Evolutionary conservation across 2,797 vertebrate species (phyloP).

Genomic region (Cyprinella venusta): DNA sequence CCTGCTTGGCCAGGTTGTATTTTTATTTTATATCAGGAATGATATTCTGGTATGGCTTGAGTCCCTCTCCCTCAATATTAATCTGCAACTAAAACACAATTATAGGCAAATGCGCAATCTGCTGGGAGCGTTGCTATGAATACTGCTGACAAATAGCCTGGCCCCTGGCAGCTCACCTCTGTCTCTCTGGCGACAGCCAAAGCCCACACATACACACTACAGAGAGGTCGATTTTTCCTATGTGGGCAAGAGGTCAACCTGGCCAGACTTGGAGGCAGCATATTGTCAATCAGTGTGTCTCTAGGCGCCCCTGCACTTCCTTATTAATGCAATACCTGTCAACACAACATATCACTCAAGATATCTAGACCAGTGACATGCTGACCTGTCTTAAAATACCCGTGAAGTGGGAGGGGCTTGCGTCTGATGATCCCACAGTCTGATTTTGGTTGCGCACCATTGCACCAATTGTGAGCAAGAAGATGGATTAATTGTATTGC

Average conservation of each 20-base stretch:
- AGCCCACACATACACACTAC: not conserved
- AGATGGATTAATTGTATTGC: not conserved
- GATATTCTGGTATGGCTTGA: not conserved
- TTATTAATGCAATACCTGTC: conserved; percentile 41
- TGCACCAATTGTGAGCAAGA: not conserved
- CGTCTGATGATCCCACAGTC: not conserved
- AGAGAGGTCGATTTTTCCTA: conserved; percentile 21
- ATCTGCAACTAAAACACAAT: not conserved
- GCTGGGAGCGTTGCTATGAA: conserved; percentile 9
- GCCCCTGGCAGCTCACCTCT: conserved; percentile 38
- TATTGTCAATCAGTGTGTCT: conserved; percentile 32
- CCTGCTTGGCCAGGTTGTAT: not conserved
- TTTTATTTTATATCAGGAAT: not conserved
- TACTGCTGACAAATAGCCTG: conserved; percentile 47
- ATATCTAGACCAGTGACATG: conserved; percentile 9
- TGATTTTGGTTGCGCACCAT: not conserved
- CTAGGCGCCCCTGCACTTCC: not conserved
- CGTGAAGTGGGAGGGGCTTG: conserved; percentile 17
- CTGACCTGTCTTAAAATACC: not conserved
- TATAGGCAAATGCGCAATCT: not conserved
- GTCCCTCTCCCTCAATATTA: not conserved
- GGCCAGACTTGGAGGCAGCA: conserved; percentile 33
- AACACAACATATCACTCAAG: conserved; percentile 21
- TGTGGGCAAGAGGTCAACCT: conserved; percentile 26
- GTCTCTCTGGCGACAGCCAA: conserved; percentile 40